These are phyloP conservation scores for Epistrophella euchroma DNA, from an alignment of 2,888 invertebrate species.

Conservation along the genomic window DNA sequence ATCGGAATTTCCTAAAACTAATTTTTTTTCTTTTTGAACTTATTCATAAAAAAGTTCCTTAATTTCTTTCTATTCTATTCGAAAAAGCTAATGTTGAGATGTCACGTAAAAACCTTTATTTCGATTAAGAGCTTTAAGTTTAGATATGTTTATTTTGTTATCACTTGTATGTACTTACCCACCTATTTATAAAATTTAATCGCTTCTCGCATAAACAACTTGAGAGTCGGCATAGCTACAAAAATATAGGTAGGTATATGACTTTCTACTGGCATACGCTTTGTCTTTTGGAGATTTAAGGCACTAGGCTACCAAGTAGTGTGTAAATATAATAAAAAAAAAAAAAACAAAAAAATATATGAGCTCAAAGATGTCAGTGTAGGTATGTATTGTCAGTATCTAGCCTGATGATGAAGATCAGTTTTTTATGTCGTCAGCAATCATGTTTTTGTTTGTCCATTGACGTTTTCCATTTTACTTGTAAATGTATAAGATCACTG, in stretches of 20 bases:
- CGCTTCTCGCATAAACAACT: not conserved
- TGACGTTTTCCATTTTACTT: not conserved
- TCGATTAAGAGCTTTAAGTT: not conserved
- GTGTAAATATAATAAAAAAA: not conserved
- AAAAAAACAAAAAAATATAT: not conserved
- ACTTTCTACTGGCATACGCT: not conserved
- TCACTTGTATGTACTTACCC: not conserved
- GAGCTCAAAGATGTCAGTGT: not conserved
- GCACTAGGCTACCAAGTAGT: not conserved
- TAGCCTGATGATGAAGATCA: not conserved
- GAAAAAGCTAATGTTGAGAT: not conserved
- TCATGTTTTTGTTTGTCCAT: constrained; percentile 9
- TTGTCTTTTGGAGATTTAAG: not conserved
- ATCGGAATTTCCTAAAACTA: too few species aligned
- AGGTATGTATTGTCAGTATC: not conserved
- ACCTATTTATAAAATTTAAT: not conserved
- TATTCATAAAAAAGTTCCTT: too few species aligned
- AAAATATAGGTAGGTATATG: not conserved
- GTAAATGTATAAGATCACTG: not conserved
- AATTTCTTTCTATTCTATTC: too few species aligned
- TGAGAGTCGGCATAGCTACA: constrained; percentile 3
- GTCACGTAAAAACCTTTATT: not conserved
- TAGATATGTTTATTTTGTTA: not conserved
- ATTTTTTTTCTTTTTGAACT: too few species aligned
- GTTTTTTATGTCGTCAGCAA: constrained; percentile 13